phyloP scores from a whole-genome alignment of 2,113 vertebrate genomes.

The Pseudonaja textilis region DNA sequence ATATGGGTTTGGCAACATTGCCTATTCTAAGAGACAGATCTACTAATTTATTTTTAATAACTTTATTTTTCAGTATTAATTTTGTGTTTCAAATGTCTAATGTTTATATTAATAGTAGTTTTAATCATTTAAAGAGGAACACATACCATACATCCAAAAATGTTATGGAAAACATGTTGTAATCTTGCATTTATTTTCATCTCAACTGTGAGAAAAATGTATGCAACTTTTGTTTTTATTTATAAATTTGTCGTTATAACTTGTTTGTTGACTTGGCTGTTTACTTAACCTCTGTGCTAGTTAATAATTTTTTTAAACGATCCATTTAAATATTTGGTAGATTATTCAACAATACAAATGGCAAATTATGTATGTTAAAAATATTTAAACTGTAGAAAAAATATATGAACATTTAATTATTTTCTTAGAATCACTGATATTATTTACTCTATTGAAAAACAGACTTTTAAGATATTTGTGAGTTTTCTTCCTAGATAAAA shows the following conservation, averaged over 20 bases:
- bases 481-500: slow-evolving; percentile 68
- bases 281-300: slow-evolving; percentile 72
- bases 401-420: slow-evolving; percentile 67
- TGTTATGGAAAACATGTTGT: slow-evolving; percentile 72
- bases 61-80: slow-evolving; percentile 69
- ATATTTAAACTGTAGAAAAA: slow-evolving; percentile 75
- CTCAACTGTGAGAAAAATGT: slow-evolving; percentile 71
- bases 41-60: slow-evolving; percentile 74
- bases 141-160: slow-evolving; percentile 48
- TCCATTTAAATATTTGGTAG: slow-evolving; percentile 75
- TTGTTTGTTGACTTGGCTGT: slow-evolving; percentile 77
- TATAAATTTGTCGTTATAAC: slow-evolving; percentile 75
- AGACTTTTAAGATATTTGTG: slow-evolving; percentile 70
- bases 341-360: slow-evolving; percentile 72
- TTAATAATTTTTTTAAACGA: slow-evolving; percentile 63
- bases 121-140: slow-evolving; percentile 66
- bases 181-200: slow-evolving; percentile 72
- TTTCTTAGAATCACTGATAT: slow-evolving; percentile 71
- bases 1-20: slow-evolving; percentile 74
- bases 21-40: slow-evolving; percentile 72
- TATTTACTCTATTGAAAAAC: slow-evolving; percentile 73
- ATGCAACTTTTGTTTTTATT: slow-evolving; percentile 70
- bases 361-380: slow-evolving; percentile 75
- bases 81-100: slow-evolving; percentile 69
- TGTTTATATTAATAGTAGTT: slow-evolving; percentile 70